Evolutionary conservation across 2,888 invertebrate species (phyloP), one percentile per base, ranked within the genome.

Genomic region (Synergus itoensis): DNA sequence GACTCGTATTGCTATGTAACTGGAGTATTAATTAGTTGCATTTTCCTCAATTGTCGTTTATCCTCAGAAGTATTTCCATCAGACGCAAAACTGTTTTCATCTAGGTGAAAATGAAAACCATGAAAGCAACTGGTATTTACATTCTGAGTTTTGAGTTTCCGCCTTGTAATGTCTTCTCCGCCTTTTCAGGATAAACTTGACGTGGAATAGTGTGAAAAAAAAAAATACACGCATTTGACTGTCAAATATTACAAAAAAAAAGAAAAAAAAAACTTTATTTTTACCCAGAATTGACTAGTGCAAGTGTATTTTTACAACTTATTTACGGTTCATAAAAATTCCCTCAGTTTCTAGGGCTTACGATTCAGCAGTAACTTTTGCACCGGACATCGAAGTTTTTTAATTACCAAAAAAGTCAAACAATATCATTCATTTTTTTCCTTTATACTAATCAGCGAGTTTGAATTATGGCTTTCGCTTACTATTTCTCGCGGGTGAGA

Each of bases 101-200:
- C 7, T 3, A 12, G 21, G 3, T 36, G 14, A 9, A 21, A 60
- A 21, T 1, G 21, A 62, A 62, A 62, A 28, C 4, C 12, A 14
- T 21, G 62, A 3, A 62, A 62, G 28, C 62, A 1, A 28, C 28
- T 28, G 28, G 4, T 36, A 21, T 62, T 62, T 11, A 36, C 62
- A 28, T 62, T 62, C 18, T 21, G 62, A 62, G 62, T 62, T 21
- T 62, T 12, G 28, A 28, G 62, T 62, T 62, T 18, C 62, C 62
- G 12, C 28, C 28, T 62, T 21, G 2, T 62, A 62, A 28, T 62
- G 28, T 28, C 28, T 28, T 62, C 8, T 12, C 18, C 28, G 36
- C 21, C 12, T 14, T 1, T 28, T 8, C 12, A 11, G 14, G 4
- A 36, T 21, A 12, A 62, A 62, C 21, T 28, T 18, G 62, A 11